A percentile compares a stretch with the other conserved stretches of the same genome.
Conservation (phyloP, 2,797 vertebrate species). For the Tauraco hartlaubi region DNA sequence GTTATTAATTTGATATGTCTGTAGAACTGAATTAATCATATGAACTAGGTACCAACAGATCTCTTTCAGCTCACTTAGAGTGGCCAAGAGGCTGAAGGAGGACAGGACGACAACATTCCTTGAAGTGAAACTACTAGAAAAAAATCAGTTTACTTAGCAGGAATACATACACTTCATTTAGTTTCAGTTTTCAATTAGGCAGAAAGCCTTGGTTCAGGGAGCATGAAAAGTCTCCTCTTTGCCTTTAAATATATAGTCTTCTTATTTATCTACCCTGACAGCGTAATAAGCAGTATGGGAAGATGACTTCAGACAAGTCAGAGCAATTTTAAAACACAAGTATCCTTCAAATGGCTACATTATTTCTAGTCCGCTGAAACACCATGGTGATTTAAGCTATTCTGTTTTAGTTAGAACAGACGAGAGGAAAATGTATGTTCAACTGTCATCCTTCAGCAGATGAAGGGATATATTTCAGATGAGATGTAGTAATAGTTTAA, state of each 20-base stretch:
- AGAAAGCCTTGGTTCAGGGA: neutral
- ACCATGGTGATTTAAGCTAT: neutral
- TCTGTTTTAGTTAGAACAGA: neutral
- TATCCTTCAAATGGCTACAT: neutral
- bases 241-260: neutral
- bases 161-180: neutral
- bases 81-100: neutral
- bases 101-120: neutral
- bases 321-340: neutral
- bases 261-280: neutral
- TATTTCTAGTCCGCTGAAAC: neutral
- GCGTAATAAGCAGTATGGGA: neutral
- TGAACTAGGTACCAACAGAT: neutral
- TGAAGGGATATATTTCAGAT: neutral
- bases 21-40: slow-evolving; percentile 42
- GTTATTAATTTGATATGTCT: slow-evolving; percentile 50
- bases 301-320: neutral
- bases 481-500: neutral
- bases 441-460: neutral
- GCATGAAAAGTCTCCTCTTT: neutral
- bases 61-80: neutral
- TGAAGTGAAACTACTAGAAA: neutral
- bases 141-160: neutral
- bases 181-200: neutral
- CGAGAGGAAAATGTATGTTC: neutral